Evolutionary conservation across 2,113 vertebrate genomes (phyloP).

Genomic region (Cyprinus carpio): DNA sequence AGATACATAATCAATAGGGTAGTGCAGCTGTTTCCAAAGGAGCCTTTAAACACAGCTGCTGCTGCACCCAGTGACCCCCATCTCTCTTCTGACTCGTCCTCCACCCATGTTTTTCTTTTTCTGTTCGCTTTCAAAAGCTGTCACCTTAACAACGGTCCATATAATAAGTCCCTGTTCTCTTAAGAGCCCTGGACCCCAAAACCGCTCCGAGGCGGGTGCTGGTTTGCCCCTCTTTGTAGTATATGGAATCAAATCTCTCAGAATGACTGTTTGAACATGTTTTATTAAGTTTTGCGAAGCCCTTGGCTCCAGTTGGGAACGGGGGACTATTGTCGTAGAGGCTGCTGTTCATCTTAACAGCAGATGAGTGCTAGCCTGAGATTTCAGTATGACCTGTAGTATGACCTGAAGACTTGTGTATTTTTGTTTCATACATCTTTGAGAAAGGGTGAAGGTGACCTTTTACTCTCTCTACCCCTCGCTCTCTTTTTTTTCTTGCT

Average conservation of each 20-base stretch:
- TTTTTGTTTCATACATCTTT: neutral
- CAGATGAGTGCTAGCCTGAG: slow-evolving; percentile 60
- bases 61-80: slow-evolving; percentile 30
- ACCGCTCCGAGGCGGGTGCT: slow-evolving; percentile 60
- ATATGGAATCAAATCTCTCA: slow-evolving; percentile 62
- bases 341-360: slow-evolving; percentile 73
- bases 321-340: slow-evolving; percentile 75
- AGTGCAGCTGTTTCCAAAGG: slow-evolving; percentile 75
- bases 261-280: slow-evolving; percentile 73
- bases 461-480: slow-evolving; percentile 57
- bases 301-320: slow-evolving; percentile 66
- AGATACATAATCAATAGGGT: slow-evolving; percentile 69
- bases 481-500: slow-evolving; percentile 20
- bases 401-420: too few relatives aligned
- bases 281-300: slow-evolving; percentile 75
- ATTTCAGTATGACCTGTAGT: slow-evolving; percentile 4
- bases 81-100: slow-evolving; percentile 63
- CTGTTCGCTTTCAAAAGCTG: slow-evolving; percentile 67
- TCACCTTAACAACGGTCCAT: slow-evolving; percentile 73
- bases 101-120: slow-evolving; percentile 69
- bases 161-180: slow-evolving; percentile 65
- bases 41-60: slow-evolving; percentile 76
- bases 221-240: slow-evolving; percentile 60
- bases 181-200: slow-evolving; percentile 61
- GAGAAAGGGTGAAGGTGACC: neutral